A percentile compares a stretch with the other conserved stretches of the same genome.
phyloP scores from a whole-genome alignment of 1,140 invertebrate genomes.

The Wasmannia auropunctata region DNA sequence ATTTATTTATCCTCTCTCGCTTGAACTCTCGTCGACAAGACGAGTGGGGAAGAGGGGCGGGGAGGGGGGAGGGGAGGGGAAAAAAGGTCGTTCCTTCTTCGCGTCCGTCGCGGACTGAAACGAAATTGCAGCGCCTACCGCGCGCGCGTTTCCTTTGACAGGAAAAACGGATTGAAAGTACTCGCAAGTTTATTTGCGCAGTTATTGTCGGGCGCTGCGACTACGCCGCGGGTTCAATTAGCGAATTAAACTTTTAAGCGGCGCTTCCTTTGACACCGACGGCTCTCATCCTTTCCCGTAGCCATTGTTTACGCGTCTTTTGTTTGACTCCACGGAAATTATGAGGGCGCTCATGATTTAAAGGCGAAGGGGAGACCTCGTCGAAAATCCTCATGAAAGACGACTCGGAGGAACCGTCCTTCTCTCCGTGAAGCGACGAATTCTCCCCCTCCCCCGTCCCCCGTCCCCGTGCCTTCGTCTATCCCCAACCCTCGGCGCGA shows the following conservation, averaged over 20 bases:
- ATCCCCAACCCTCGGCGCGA: slow-evolving; percentile 4
- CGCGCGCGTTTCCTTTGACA: slow-evolving; percentile 62
- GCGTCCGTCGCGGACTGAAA: slow-evolving; percentile 21
- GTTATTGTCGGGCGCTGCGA: slow-evolving; percentile 64
- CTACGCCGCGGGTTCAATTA: slow-evolving; percentile 69
- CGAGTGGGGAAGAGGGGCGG: background rate
- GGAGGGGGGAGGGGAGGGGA: background rate
- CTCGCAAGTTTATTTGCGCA: slow-evolving; percentile 71
- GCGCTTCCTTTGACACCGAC: slow-evolving; percentile 69
- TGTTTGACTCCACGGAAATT: slow-evolving; percentile 70
- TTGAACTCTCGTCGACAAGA: slow-evolving; percentile 38
- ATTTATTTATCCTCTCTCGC: slow-evolving; percentile 70
- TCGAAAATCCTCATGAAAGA: slow-evolving; percentile 65
- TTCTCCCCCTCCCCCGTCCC: background rate
- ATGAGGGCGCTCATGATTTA: slow-evolving; percentile 68
- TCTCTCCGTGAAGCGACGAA: slow-evolving; percentile 46
- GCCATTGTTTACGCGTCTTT: slow-evolving; percentile 72
- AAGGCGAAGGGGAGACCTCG: slow-evolving; percentile 52
- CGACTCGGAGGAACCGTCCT: slow-evolving; percentile 41
- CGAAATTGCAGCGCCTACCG: slow-evolving; percentile 51
- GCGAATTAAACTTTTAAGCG: slow-evolving; percentile 73
- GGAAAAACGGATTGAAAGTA: slow-evolving; percentile 66
- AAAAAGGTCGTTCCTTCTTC: slow-evolving; percentile 12
- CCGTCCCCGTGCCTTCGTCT: background rate
- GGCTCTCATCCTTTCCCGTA: slow-evolving; percentile 54